Evolutionary conservation across 2,113 vertebrate genomes (phyloP).

Genomic region (Dipodomys ordii): DNA sequence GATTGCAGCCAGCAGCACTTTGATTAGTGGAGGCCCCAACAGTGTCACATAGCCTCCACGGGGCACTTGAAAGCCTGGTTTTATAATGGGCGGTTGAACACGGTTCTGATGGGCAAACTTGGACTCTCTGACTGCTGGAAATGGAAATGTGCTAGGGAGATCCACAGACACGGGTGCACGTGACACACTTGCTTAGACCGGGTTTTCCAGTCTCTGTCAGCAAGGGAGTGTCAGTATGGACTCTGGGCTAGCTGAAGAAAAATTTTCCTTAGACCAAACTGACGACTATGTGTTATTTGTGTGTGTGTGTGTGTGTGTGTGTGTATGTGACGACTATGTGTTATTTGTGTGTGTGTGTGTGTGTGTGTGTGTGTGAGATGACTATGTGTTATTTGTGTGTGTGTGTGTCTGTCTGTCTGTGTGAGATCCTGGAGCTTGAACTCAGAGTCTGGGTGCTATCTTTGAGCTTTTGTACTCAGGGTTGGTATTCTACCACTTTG

Average conservation of each 20-base stretch:
- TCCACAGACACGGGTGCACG: background rate
- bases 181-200: slow-evolving; percentile 51
- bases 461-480: too few species aligned
- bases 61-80: background rate
- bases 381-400: too few species aligned
- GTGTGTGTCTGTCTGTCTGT: too few species aligned
- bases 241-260: slow-evolving; percentile 68
- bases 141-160: too few species aligned
- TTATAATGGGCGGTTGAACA: slow-evolving; percentile 13
- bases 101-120: background rate
- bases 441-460: too few species aligned
- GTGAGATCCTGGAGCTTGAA: too few species aligned
- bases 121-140: too few species aligned
- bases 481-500: too few species aligned
- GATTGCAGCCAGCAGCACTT: background rate
- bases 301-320: too few species aligned
- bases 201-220: slow-evolving; percentile 56
- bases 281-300: slow-evolving; percentile 65
- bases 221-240: slow-evolving; percentile 71
- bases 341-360: slow-evolving; percentile 34
- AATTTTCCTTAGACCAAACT: slow-evolving; percentile 74
- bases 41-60: background rate
- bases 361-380: too few species aligned
- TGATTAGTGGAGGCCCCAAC: background rate
- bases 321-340: too few species aligned